These are phyloP conservation scores for Burhinus oedicnemus DNA, from an alignment of 2,113 vertebrate species.

Conservation along the genomic window DNA sequence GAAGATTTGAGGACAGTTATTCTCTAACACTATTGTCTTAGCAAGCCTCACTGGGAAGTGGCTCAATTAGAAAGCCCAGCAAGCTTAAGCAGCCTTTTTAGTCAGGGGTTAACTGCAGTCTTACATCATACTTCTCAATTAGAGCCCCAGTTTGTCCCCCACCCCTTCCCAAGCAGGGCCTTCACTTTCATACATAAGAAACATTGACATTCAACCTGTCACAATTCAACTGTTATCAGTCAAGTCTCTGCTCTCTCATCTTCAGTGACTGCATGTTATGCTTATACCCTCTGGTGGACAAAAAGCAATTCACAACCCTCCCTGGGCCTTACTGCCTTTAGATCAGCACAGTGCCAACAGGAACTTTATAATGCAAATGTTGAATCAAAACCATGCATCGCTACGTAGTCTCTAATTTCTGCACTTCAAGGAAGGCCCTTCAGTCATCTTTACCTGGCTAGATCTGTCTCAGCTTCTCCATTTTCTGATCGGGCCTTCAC, in stretches of 20 bases:
- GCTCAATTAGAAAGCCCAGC: background rate
- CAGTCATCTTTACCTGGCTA: background rate
- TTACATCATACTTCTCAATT: background rate
- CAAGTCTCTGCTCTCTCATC: background rate
- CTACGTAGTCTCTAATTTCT: background rate
- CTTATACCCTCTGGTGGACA: slow-evolving; percentile 50
- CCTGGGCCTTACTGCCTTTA: background rate
- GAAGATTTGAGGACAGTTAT: background rate
- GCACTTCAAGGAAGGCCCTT: background rate
- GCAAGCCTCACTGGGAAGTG: background rate
- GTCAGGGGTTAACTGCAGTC: background rate
- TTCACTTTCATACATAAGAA: background rate
- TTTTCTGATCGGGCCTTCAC: background rate
- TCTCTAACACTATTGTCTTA: background rate
- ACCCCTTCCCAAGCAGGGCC: background rate
- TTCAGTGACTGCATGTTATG: background rate
- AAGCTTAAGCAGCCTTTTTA: background rate
- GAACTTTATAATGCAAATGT: background rate
- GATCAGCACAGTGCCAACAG: background rate
- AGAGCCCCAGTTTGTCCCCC: background rate
- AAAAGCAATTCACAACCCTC: background rate
- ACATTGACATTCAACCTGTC: background rate
- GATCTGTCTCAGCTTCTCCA: background rate
- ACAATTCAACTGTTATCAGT: background rate
- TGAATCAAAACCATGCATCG: background rate